Conservation (phyloP, 2,113 vertebrate species). For the Conger conger region DNA sequence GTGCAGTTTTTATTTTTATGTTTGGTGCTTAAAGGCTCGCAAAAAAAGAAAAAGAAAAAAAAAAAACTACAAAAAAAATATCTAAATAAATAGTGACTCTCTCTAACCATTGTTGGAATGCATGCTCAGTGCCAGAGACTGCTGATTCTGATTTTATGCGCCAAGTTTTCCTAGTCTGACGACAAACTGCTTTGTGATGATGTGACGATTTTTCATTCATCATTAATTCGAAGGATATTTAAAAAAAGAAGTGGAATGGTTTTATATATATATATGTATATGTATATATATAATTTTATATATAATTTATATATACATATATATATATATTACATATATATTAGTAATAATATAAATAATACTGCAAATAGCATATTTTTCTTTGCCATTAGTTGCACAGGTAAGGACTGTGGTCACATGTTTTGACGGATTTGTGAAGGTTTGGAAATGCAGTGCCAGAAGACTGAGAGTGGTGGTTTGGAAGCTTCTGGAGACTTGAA, state of each 20-base stretch:
- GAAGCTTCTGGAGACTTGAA: slow-evolving; percentile 3
- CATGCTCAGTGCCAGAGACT: slow-evolving; percentile 64
- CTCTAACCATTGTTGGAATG: slow-evolving; percentile 67
- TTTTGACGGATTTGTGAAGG: slow-evolving; percentile 10
- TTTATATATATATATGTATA: neutral
- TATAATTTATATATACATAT: slow-evolving; percentile 17
- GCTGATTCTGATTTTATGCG: slow-evolving; percentile 48
- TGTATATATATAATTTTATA: neutral
- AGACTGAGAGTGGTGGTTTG: neutral
- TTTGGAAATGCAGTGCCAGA: slow-evolving; percentile 17
- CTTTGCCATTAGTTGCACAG: slow-evolving; percentile 9
- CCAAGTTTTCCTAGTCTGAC: slow-evolving; percentile 47
- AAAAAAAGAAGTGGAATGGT: slow-evolving; percentile 13
- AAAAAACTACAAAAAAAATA: slow-evolving; percentile 37
- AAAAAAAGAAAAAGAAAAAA: slow-evolving; percentile 56
- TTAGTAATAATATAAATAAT: slow-evolving; percentile 19
- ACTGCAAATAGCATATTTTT: slow-evolving; percentile 2
- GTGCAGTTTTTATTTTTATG: slow-evolving; percentile 46
- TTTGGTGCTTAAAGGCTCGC: slow-evolving; percentile 60
- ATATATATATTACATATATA: neutral
- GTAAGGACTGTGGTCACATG: slow-evolving; percentile 2
- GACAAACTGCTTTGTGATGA: slow-evolving; percentile 41
- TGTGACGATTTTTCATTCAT: slow-evolving; percentile 41
- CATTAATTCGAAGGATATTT: slow-evolving; percentile 18
- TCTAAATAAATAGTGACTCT: slow-evolving; percentile 42